phyloP scores from a whole-genome alignment of 2,888 invertebrate genomes.

The Dascillus cervinus region DNA sequence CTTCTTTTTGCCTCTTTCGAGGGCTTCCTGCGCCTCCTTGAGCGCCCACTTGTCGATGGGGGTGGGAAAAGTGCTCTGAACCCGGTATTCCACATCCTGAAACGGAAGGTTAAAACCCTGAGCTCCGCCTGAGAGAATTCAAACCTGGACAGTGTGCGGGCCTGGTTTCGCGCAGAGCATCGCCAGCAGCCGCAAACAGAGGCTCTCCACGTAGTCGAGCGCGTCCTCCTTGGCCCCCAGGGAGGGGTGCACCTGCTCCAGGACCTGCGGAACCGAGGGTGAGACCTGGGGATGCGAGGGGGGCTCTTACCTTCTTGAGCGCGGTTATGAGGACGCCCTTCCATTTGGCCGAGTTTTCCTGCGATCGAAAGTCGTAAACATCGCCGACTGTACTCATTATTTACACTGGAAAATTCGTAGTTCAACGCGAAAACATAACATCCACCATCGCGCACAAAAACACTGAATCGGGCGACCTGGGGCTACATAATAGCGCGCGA shows the following conservation, averaged over 20 bases:
- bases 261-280: slow-evolving; percentile 53
- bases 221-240: slow-evolving; percentile 82
- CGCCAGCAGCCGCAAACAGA: slow-evolving; percentile 80
- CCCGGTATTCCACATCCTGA: slow-evolving; percentile 89
- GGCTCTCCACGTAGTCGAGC: slow-evolving; percentile 82
- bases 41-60: slow-evolving; percentile 93
- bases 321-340: slow-evolving; percentile 82
- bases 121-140: slow-evolving; percentile 1
- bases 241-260: slow-evolving; percentile 86
- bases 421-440: too few relatives aligned
- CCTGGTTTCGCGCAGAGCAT: slow-evolving; percentile 82
- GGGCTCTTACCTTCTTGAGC: slow-evolving; percentile 67
- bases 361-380: slow-evolving; percentile 78
- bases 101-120: slow-evolving; percentile 18
- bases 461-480: too few relatives aligned
- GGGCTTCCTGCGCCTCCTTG: slow-evolving; percentile 77
- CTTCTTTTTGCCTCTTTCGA: slow-evolving; percentile 72
- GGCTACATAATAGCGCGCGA: too few relatives aligned
- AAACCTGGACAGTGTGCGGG: slow-evolving; percentile 69
- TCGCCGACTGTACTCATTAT: slow-evolving; percentile 46
- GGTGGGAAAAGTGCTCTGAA: slow-evolving; percentile 86
- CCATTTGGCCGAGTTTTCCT: slow-evolving; percentile 88
- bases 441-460: too few relatives aligned
- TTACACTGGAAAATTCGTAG: too few relatives aligned
- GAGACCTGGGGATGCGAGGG: slow-evolving; percentile 8